Evolutionary conservation across 2,797 vertebrate genomes (phyloP).

Genomic region (Adelosebastes latens): DNA sequence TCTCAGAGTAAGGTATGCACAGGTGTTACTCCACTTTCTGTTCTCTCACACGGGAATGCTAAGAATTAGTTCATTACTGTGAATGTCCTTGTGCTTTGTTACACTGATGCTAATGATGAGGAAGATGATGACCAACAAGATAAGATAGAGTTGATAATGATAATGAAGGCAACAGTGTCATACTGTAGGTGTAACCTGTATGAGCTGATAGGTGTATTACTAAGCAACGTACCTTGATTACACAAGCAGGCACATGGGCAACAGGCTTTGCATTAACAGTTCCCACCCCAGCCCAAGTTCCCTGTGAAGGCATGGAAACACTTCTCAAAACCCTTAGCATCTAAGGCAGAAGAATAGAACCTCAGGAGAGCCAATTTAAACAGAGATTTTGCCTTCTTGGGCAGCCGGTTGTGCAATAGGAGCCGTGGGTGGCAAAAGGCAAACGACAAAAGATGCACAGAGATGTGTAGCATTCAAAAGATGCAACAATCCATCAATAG

Average conservation of each 20-base stretch:
- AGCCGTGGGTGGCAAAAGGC: not conserved
- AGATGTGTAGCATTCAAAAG: not conserved
- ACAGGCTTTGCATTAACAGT: not conserved
- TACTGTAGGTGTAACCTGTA: not conserved
- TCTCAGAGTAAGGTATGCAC: conserved; percentile 31
- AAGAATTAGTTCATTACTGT: not conserved
- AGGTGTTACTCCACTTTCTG: conserved; percentile 19
- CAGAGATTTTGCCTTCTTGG: not conserved
- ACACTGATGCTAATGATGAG: too few relatives aligned
- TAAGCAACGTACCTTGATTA: not conserved
- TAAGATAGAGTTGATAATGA: not conserved
- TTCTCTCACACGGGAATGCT: not conserved
- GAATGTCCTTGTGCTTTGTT: not conserved
- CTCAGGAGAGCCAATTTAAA: not conserved
- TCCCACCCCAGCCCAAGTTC: not conserved
- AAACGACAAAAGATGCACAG: not conserved
- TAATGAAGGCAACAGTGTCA: not conserved
- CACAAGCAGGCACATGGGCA: not conserved
- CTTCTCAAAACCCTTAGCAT: not conserved
- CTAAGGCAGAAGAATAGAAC: not conserved
- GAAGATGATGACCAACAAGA: not conserved
- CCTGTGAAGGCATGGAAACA: not conserved
- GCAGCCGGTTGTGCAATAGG: not conserved
- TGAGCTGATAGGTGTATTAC: not conserved
- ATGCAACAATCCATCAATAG: not conserved